A percentile compares a stretch with the other conserved stretches of the same genome.
Conservation (phyloP, 2,113 vertebrate genomes). For the Enhydra lutris region DNA sequence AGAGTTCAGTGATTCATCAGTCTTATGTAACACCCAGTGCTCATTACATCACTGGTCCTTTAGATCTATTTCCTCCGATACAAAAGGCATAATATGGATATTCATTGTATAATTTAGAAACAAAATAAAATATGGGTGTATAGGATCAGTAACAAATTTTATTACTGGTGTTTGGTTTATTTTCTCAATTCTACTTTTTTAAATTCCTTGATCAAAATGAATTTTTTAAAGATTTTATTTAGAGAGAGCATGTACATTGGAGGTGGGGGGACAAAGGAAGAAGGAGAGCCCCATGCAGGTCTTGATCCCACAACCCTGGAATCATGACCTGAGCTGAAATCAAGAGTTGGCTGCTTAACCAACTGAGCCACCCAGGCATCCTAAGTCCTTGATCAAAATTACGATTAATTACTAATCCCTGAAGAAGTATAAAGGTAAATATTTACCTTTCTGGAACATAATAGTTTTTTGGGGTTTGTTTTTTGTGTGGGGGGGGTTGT, state of each 20-base stretch:
- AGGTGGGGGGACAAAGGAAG: background rate
- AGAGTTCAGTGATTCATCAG: no score
- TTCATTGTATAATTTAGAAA: conserved; percentile 36
- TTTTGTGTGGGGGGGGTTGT: no score
- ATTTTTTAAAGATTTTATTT: background rate
- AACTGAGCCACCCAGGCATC: background rate
- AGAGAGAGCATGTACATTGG: background rate
- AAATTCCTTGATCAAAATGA: background rate
- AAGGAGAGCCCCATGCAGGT: background rate
- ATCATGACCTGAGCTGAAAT: background rate
- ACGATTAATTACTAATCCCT: background rate
- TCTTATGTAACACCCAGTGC: no score
- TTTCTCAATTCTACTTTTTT: conserved; percentile 10
- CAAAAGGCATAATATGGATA: background rate
- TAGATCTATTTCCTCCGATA: background rate
- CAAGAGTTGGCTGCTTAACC: background rate
- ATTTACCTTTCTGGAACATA: background rate
- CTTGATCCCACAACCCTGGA: background rate
- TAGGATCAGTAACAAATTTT: background rate
- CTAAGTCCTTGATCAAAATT: background rate
- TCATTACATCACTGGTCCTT: background rate
- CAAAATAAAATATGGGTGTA: background rate
- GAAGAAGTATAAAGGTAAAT: background rate
- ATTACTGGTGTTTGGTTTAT: background rate
- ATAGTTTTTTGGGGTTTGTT: background rate